Base-by-base conservation (phyloP, 2,113 vertebrate species). In the Ariopsis seemanni region DNA sequence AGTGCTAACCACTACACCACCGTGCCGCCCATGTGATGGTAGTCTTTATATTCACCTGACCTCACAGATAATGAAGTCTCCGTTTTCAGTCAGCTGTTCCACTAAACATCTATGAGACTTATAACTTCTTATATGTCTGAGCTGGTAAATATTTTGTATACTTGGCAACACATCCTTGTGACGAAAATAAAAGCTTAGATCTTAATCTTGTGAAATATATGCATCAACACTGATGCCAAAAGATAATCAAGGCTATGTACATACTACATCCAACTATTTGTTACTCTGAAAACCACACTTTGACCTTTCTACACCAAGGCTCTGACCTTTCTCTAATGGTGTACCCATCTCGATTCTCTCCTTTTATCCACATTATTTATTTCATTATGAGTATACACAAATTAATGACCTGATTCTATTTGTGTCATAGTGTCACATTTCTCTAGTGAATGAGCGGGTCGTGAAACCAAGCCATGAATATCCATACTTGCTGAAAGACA, bases 371-470 rank as follows among this genome's bases (percentile, higher is more conserved):
- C 15, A 80, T 58, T 80, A 86, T 79, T 55, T 22, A 22, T 62
- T 57, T 83, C 22, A 84, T 83, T 84, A 78, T 25, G 77, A 88
- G 42, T 34, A 17, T 48, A 65, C 69, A 80, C 69, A 65, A 89
- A 83, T 86, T 89, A 86, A 48, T 58, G 67, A 80, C 52, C 52
- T 80, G 27, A 52, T 80, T 86, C 88, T 90, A 90, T 87, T 87
- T 89, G 79, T 86, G 88, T 84, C 79, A 65, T 63, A 50, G 86
- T 85, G 83, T 89, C 80, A 88, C 80, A 86, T 89, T 87, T 89
- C 88, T 87, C 77, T 84, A 87, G 78, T 83, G 83, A 89, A 85
- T 42, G 34, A 22, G 15, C 0, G n/a, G 85, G 52, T 85, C 42
- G 74, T 85, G 75, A 83, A 87, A 65, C 17, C 15, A 65, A 65